Evolutionary conservation across 64 coral and sea anemone genomes (phyloP).

Genomic region (Stylophora pistillata): DNA sequence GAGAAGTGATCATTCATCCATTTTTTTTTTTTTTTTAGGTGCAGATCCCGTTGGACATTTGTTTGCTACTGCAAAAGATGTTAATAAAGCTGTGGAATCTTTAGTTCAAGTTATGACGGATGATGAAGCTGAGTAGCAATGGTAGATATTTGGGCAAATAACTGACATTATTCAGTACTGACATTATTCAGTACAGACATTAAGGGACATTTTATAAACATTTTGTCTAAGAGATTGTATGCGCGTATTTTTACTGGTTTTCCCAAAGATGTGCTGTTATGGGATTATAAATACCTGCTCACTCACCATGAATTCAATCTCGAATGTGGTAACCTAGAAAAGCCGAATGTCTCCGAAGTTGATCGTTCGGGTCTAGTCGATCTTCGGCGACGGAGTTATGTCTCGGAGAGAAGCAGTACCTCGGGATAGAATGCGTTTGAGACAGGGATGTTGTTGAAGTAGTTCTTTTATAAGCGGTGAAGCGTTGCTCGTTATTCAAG

Average conservation of each 20-base stretch:
- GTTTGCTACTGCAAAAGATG: conserved; percentile 82
- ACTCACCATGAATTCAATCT: not conserved
- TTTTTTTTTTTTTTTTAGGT: conserved; percentile 28
- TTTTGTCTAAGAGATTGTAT: conserved; percentile 13
- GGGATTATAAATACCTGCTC: not conserved
- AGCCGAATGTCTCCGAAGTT: not conserved
- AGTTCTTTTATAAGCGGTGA: too few species aligned
- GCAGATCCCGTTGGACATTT: conserved; percentile 79
- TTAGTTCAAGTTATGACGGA: conserved; percentile 87
- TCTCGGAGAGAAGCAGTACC: not conserved
- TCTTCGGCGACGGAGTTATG: not conserved
- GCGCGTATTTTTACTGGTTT: not conserved
- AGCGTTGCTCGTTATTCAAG: too few species aligned
- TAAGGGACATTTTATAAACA: conserved; percentile 20
- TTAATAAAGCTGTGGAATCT: conserved; percentile 88
- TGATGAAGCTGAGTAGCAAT: conserved; percentile 47
- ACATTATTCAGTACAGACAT: not conserved
- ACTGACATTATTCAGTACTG: not conserved
- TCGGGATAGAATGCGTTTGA: not conserved
- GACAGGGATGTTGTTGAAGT: not conserved
- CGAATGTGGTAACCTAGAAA: not conserved
- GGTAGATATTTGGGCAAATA: conserved; percentile 7
- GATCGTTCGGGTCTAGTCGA: not conserved
- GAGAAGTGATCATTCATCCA: not conserved
- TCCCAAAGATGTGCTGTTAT: not conserved